These are phyloP conservation scores for Mylabris sibirica DNA, from an alignment of 2,888 invertebrate species.

Conservation along the genomic window DNA sequence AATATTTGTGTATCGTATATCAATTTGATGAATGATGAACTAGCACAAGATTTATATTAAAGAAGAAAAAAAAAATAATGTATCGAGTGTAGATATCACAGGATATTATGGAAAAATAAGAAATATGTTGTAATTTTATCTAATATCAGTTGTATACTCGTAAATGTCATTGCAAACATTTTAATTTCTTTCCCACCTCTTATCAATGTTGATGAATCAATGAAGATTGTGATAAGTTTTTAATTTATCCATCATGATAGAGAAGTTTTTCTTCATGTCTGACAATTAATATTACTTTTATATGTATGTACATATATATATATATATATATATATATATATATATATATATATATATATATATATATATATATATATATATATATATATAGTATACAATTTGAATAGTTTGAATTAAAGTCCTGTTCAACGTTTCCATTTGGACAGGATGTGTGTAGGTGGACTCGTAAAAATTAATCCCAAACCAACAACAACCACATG, in stretches of 20 bases:
- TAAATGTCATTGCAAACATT: conserved; percentile 3
- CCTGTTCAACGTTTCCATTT: conserved; percentile 27
- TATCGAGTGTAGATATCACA: background rate
- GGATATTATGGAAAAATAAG: background rate
- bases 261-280: background rate
- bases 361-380: too few species aligned
- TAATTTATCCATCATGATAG: background rate
- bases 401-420: conserved; percentile 9
- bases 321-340: too few species aligned
- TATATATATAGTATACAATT: too few species aligned
- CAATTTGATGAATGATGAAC: background rate
- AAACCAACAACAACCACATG: conserved; percentile 44
- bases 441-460: conserved; percentile 55
- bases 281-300: background rate
- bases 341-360: too few species aligned
- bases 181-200: background rate
- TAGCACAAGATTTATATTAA: background rate
- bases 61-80: too few species aligned
- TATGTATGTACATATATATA: too few species aligned
- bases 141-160: background rate
- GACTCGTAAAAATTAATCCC: conserved; percentile 52
- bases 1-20: background rate
- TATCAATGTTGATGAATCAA: background rate
- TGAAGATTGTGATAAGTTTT: background rate
- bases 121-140: conserved; percentile 6